These are phyloP conservation scores for Mustela nigripes DNA, from an alignment of 2,113 vertebrate genomes.

Conservation along the genomic window DNA sequence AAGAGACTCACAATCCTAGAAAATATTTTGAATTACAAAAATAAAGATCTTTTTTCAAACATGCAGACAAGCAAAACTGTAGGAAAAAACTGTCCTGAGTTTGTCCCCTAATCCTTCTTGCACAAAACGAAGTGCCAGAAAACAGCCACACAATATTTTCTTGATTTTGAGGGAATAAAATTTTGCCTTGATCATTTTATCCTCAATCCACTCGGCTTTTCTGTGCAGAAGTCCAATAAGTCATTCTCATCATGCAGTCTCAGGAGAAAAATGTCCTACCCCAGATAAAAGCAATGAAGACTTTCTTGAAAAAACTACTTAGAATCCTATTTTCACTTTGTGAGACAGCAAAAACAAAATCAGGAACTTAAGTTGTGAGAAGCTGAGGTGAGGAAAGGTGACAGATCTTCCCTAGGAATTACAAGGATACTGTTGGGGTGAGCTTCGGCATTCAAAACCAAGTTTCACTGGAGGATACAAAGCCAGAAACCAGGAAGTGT, in stretches of 20 bases:
- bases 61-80: neutral
- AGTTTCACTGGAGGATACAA: neutral
- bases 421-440: neutral
- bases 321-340: neutral
- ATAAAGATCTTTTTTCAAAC: neutral
- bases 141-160: neutral
- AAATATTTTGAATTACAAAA: conserved; percentile 32
- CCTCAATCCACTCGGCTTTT: neutral
- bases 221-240: neutral
- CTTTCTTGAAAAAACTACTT: neutral
- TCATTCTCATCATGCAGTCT: neutral
- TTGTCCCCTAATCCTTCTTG: neutral
- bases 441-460: neutral
- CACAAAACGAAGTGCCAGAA: neutral
- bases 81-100: neutral
- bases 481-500: neutral
- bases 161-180: neutral
- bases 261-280: neutral
- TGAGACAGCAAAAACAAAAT: neutral
- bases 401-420: neutral
- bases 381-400: neutral
- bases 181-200: neutral
- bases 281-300: neutral
- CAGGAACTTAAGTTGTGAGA: neutral
- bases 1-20: neutral